These are phyloP conservation scores for Eupeodes latifasciatus DNA, from an alignment of 2,888 invertebrate genomes.

Conservation along the genomic window DNA sequence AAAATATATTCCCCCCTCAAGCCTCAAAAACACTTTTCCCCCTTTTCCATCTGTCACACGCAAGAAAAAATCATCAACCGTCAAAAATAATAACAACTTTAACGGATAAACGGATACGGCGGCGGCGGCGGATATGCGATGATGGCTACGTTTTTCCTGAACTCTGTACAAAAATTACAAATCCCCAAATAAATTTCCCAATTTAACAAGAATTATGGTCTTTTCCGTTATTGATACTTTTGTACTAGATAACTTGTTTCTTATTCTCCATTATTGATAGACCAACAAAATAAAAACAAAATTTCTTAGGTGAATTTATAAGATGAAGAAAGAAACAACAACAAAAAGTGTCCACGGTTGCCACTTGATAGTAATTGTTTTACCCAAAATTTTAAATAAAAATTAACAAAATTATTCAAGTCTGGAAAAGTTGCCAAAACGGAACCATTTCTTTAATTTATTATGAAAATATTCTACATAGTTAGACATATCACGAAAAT, in stretches of 20 bases:
- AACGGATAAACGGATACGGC: constrained; percentile 27
- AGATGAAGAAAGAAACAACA: constrained; percentile 46
- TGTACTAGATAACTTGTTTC: constrained; percentile 11
- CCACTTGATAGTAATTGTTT: too few species aligned
- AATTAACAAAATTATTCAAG: too few species aligned
- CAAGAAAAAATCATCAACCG: not conserved
- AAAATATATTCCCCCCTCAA: constrained; percentile 28
- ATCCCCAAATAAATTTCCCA: constrained; percentile 24
- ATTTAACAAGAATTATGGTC: constrained; percentile 27
- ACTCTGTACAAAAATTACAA: not conserved
- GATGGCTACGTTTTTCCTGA: constrained; percentile 38
- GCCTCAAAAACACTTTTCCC: not conserved
- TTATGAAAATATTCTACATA: too few species aligned
- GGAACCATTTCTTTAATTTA: too few species aligned
- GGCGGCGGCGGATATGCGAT: too few species aligned
- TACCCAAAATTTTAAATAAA: too few species aligned
- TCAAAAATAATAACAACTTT: constrained; percentile 21
- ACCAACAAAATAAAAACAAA: not conserved
- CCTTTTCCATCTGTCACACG: not conserved
- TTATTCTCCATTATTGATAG: not conserved
- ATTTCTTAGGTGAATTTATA: constrained; percentile 61
- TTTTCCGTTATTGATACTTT: constrained; percentile 20
- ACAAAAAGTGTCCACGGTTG: too few species aligned
- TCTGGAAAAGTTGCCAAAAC: too few species aligned
- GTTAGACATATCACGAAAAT: too few species aligned